Evolutionary conservation across 2,113 vertebrate species (phyloP).

Genomic region (Apus apus): DNA sequence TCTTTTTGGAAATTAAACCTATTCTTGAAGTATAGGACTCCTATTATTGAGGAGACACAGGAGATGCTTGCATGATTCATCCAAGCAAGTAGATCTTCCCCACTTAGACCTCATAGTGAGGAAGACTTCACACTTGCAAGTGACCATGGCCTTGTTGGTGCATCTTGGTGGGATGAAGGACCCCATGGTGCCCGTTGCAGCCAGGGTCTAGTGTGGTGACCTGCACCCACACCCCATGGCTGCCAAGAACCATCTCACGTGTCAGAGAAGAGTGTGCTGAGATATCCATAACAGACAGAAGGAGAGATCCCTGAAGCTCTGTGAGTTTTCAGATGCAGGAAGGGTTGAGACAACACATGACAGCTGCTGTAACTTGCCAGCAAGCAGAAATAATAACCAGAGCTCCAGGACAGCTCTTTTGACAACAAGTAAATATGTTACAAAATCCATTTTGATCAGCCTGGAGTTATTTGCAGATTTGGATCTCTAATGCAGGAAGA

Average conservation of each 20-base stretch:
- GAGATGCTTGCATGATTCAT: not conserved
- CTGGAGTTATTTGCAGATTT: not conserved
- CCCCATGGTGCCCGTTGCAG: rapidly evolving
- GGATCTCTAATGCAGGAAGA: not conserved
- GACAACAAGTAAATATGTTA: not conserved
- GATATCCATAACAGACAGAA: not conserved
- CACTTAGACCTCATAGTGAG: not conserved
- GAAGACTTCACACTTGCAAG: not conserved
- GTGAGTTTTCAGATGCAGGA: not conserved
- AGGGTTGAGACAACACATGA: not conserved
- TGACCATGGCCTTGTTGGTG: not conserved
- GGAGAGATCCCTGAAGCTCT: not conserved
- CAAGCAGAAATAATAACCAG: not conserved
- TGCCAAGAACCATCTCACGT: not conserved
- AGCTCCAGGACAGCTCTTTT: not conserved
- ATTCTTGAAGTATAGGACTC: not conserved
- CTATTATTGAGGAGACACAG: not conserved
- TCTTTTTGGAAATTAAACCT: not conserved
- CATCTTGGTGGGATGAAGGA: not conserved
- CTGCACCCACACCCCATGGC: not conserved
- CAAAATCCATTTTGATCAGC: not conserved
- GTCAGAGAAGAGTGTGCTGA: not conserved
- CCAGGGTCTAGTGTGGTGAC: not conserved
- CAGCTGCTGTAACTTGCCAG: not conserved
- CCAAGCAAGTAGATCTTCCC: not conserved